phyloP scores from a whole-genome alignment of 2,113 vertebrate genomes.

The Boulengeromyrus knoepffleri region DNA sequence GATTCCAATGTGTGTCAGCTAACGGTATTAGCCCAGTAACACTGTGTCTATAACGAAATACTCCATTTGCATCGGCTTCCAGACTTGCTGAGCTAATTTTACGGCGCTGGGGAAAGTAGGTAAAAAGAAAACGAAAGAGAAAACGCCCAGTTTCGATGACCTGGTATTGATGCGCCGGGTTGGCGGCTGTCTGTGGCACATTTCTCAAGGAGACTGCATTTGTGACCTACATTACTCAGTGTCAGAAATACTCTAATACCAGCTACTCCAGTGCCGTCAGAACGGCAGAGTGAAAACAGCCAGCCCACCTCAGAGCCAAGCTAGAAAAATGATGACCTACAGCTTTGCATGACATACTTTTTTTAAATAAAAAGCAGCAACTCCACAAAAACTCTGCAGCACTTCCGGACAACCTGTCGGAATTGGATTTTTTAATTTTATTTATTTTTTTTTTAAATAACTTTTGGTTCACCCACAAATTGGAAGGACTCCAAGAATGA shows the following conservation, averaged over 20 bases:
- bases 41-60: neutral
- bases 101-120: neutral
- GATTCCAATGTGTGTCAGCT: constrained; percentile 3
- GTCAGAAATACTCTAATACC: neutral
- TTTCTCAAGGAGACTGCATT: neutral
- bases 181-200: neutral
- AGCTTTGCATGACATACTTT: neutral
- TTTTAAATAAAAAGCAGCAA: neutral
- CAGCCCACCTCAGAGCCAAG: neutral
- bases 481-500: neutral
- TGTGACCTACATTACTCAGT: neutral
- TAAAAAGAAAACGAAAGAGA: neutral
- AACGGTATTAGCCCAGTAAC: neutral
- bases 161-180: neutral
- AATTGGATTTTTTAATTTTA: neutral
- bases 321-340: constrained; percentile 2
- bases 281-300: neutral
- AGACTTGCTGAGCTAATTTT: neutral
- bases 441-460: neutral
- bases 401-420: neutral
- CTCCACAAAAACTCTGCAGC: neutral
- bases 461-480: neutral
- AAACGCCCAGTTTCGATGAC: neutral
- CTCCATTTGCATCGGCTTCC: neutral
- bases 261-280: neutral